Evolutionary conservation across 2,888 invertebrate genomes (phyloP).

Genomic region (Apotomis betuletana): DNA sequence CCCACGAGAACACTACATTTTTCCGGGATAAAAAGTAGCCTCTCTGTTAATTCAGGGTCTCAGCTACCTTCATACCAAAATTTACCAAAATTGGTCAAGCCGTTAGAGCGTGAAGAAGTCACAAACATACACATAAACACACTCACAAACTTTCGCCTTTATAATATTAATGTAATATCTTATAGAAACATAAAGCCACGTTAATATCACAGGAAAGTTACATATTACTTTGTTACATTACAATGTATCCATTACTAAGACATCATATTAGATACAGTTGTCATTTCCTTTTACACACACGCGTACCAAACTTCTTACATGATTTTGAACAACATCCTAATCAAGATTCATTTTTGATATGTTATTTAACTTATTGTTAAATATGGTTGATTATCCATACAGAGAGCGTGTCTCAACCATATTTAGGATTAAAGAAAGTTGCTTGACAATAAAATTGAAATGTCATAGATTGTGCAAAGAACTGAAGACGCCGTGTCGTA

Average conservation of each 20-base stretch:
- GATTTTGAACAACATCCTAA: conserved; percentile 6
- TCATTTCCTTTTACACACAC: conserved; percentile 1
- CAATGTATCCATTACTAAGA: background rate
- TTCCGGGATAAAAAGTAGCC: too few species aligned
- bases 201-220: background rate
- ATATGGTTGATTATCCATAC: conserved; percentile 4
- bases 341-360: conserved; percentile 13
- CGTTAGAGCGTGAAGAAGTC: too few species aligned
- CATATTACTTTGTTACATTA: background rate
- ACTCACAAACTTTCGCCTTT: too few species aligned
- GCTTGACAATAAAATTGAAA: background rate
- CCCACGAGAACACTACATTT: too few species aligned
- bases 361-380: conserved; percentile 25
- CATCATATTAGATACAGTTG: conserved; percentile 23
- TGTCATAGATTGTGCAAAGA: conserved; percentile 17
- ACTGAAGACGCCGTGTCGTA: background rate
- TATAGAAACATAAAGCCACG: too few species aligned
- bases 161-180: too few species aligned
- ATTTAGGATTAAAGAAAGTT: conserved; percentile 27
- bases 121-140: too few species aligned
- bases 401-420: conserved; percentile 15
- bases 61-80: too few species aligned
- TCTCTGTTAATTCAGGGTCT: too few species aligned
- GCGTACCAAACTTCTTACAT: background rate
- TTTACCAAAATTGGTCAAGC: too few species aligned